Evolutionary conservation across 2,113 vertebrate genomes (phyloP).

Genomic region (Brachypodius melanocephalos): DNA sequence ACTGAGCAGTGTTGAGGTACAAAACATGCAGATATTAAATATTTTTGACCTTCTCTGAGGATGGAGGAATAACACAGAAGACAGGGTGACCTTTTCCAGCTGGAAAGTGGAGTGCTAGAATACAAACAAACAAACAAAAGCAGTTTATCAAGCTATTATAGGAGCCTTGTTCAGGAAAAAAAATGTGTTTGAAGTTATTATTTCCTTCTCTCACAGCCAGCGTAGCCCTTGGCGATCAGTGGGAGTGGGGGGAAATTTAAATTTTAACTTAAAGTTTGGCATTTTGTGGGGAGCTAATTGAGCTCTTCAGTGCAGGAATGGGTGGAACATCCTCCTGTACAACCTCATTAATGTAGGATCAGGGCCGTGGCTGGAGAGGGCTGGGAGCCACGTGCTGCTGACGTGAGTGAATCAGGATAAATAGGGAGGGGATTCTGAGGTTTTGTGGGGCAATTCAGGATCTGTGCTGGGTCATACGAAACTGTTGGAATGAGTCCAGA

Average conservation of each 20-base stretch:
- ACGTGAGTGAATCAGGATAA: not conserved
- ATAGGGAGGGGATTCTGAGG: not conserved
- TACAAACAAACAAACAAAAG: not conserved
- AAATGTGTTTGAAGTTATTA: not conserved
- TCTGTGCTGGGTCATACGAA: not conserved
- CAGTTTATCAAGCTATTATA: not conserved
- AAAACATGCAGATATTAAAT: not conserved
- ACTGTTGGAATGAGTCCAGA: not conserved
- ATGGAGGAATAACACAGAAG: not conserved
- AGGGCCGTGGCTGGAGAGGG: not conserved
- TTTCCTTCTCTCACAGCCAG: not conserved
- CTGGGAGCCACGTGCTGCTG: not conserved
- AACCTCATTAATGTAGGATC: not conserved
- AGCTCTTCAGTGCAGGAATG: not conserved
- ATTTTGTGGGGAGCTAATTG: not conserved
- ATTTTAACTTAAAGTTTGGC: not conserved
- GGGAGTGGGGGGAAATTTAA: not conserved
- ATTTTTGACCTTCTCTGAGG: not conserved
- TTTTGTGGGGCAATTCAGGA: not conserved
- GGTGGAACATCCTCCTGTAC: not conserved
- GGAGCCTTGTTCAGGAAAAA: not conserved
- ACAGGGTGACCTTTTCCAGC: not conserved
- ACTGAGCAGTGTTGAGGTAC: rapidly evolving
- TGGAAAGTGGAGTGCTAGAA: not conserved
- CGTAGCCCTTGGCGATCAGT: not conserved